Evolutionary conservation across 1,140 invertebrate species (phyloP).

Genomic region (Eubasilissa regina): DNA sequence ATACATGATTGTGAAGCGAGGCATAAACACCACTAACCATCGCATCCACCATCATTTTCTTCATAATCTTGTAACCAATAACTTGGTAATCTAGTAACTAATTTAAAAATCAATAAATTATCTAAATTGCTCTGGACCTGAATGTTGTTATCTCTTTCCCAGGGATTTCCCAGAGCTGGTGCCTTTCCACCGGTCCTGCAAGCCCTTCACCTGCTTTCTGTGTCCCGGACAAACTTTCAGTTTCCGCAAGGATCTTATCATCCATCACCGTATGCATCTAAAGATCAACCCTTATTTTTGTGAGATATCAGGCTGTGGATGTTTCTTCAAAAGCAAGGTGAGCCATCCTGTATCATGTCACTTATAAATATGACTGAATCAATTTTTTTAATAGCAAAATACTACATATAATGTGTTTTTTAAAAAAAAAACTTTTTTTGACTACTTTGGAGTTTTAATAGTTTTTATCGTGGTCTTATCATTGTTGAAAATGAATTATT

Average conservation of each 20-base stretch:
- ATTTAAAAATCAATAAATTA: no score
- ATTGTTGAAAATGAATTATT: no score
- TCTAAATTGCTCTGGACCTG: no score
- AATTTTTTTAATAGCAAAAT: not conserved
- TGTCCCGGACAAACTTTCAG: constrained; percentile 70
- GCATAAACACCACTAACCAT: no score
- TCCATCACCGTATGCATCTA: constrained; percentile 68
- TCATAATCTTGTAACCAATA: no score
- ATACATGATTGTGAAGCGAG: no score
- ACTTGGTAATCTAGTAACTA: no score
- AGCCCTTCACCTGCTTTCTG: constrained; percentile 68
- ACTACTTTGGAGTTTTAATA: no score
- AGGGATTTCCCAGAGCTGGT: constrained; percentile 40
- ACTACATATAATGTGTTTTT: not conserved
- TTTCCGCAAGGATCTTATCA: constrained; percentile 69
- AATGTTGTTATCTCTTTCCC: not conserved
- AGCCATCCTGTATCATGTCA: not conserved
- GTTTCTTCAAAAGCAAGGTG: constrained; percentile 54
- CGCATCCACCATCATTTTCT: no score
- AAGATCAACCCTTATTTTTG: constrained; percentile 59
- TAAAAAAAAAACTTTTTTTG: no score
- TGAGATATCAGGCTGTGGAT: constrained; percentile 53
- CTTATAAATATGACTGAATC: not conserved
- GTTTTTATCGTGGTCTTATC: no score
- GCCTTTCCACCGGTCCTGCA: constrained; percentile 48